Conservation (phyloP, 2,888 invertebrate species). For the Ennomos fuscantarius region DNA sequence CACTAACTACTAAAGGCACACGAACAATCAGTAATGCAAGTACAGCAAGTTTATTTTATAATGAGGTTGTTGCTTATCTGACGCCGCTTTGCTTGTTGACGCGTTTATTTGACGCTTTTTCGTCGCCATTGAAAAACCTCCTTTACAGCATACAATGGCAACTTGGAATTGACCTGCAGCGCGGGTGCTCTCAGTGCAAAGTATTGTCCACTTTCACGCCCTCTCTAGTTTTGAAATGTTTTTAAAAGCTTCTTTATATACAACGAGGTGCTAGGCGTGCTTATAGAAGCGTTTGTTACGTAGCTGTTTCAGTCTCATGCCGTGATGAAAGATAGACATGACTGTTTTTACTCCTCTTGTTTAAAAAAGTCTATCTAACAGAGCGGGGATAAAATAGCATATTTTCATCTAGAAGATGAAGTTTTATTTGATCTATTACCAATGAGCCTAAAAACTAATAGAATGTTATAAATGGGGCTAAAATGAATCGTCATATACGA, state of each 20-base stretch:
- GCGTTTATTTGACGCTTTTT: not conserved
- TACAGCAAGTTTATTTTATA: not conserved
- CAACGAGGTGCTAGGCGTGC: slow-evolving; percentile 14
- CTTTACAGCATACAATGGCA: slow-evolving; percentile 44
- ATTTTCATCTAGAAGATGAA: too few relatives aligned
- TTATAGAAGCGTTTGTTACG: not conserved
- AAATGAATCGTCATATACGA: too few relatives aligned
- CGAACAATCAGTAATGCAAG: not conserved
- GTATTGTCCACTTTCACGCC: slow-evolving; percentile 51
- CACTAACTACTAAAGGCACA: slow-evolving; percentile 3
- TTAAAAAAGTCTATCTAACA: too few relatives aligned
- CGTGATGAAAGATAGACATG: too few relatives aligned
- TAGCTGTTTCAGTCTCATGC: not conserved
- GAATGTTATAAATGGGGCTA: too few relatives aligned
- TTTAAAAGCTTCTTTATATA: slow-evolving; percentile 25
- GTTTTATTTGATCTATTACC: too few relatives aligned
- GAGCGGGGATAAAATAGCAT: too few relatives aligned
- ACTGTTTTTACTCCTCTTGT: too few relatives aligned
- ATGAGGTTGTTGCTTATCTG: not conserved
- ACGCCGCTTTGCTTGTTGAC: not conserved
- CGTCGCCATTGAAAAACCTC: slow-evolving; percentile 16
- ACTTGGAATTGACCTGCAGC: slow-evolving; percentile 52
- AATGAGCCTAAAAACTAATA: too few relatives aligned
- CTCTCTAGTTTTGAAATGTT: slow-evolving; percentile 34
- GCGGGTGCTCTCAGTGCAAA: slow-evolving; percentile 48